These are phyloP conservation scores for Hypolimnas misippus DNA, from an alignment of 2,888 invertebrate genomes.

Conservation along the genomic window DNA sequence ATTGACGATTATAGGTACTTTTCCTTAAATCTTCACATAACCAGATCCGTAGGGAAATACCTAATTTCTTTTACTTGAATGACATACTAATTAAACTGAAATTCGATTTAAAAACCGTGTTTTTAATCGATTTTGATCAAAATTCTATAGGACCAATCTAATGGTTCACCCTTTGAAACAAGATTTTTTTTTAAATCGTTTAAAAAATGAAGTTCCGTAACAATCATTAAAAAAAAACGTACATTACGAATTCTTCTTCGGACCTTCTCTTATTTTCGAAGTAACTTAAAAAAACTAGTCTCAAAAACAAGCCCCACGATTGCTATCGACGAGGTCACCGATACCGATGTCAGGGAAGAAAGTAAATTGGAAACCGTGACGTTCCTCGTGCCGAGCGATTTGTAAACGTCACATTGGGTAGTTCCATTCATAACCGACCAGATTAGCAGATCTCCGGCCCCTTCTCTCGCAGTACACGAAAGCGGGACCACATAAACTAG, in stretches of 20 bases:
- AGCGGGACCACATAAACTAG: slow-evolving; percentile 46
- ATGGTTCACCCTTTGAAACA: too few relatives aligned
- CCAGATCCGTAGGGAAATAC: too few relatives aligned
- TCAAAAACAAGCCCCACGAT: slow-evolving; percentile 8
- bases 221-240: too few relatives aligned
- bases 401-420: slow-evolving; percentile 71
- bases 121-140: too few relatives aligned
- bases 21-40: too few relatives aligned
- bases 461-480: slow-evolving; percentile 27
- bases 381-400: slow-evolving; percentile 65
- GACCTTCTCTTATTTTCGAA: slow-evolving; percentile 46
- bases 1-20: too few relatives aligned
- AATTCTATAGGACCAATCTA: too few relatives aligned
- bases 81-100: too few relatives aligned
- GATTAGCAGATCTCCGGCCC: slow-evolving; percentile 45
- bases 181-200: too few relatives aligned
- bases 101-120: too few relatives aligned
- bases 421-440: slow-evolving; percentile 49
- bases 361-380: slow-evolving; percentile 75
- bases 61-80: too few relatives aligned
- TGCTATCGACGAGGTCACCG: slow-evolving; percentile 57
- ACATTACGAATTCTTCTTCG: not conserved
- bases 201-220: too few relatives aligned
- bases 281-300: slow-evolving; percentile 50
- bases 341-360: slow-evolving; percentile 63